Conservation (phyloP, 2,797 vertebrate genomes). For the Nannoperca australis region DNA sequence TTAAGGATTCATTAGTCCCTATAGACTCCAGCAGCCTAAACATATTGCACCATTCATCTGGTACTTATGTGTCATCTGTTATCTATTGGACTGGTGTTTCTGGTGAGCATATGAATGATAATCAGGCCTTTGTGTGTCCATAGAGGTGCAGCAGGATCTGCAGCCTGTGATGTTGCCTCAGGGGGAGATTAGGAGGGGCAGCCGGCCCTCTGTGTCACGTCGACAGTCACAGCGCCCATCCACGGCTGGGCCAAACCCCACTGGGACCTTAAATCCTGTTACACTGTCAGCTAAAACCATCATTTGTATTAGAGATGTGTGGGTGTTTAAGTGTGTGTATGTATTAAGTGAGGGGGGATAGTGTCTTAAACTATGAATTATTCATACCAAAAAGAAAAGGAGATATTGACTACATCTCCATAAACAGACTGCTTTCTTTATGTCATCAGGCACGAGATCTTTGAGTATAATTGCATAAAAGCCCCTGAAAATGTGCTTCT, state of each 20-base stretch:
- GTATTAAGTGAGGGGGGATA: slow-evolving; percentile 85
- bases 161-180: slow-evolving; percentile 84
- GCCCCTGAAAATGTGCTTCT: slow-evolving; percentile 81
- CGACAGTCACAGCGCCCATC: slow-evolving; percentile 86
- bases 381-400: slow-evolving; percentile 87
- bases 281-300: slow-evolving; percentile 88
- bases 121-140: slow-evolving; percentile 84
- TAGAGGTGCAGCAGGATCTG: slow-evolving; percentile 83
- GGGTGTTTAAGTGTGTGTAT: slow-evolving; percentile 86
- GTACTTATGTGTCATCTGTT: slow-evolving; percentile 86
- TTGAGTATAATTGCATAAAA: slow-evolving; percentile 83
- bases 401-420: slow-evolving; percentile 90
- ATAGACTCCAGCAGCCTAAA: slow-evolving; percentile 78
- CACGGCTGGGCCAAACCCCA: slow-evolving; percentile 82
- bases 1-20: slow-evolving; percentile 84
- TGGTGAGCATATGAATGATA: slow-evolving; percentile 87
- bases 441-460: slow-evolving; percentile 86
- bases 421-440: slow-evolving; percentile 88
- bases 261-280: slow-evolving; percentile 90
- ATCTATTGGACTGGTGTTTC: slow-evolving; percentile 86
- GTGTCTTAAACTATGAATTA: slow-evolving; percentile 89
- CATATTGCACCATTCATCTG: slow-evolving; percentile 84
- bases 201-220: slow-evolving; percentile 84
- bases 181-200: slow-evolving; percentile 87
- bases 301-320: slow-evolving; percentile 86